phyloP scores from a whole-genome alignment of 2,113 vertebrate species.

The Ovis canadensis region DNA sequence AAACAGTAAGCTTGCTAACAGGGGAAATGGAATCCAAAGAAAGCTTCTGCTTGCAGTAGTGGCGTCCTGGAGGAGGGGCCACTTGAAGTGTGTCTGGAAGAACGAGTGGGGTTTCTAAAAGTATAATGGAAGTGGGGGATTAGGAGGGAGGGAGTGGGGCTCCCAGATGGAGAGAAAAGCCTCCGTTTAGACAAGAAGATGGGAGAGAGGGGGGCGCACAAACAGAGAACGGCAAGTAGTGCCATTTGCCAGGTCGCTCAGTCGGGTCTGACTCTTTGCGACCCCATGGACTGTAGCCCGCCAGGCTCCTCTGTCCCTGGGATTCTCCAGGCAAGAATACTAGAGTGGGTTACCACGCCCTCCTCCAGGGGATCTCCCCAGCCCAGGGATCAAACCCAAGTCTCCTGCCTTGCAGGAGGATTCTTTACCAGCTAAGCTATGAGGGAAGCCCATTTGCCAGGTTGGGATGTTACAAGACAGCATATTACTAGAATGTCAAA shows the following conservation, averaged over 20 bases:
- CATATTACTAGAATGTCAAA: not conserved
- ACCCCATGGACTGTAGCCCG: rapidly evolving
- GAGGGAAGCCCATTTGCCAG: not conserved
- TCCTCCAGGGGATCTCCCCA: not conserved
- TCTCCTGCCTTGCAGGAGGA: not conserved
- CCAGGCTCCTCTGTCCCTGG: not conserved
- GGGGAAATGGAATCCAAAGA: not conserved
- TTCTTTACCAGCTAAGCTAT: not conserved
- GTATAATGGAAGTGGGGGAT: not conserved
- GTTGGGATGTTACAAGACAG: not conserved
- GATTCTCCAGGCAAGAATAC: not conserved
- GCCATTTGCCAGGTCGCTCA: not conserved
- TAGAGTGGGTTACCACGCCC: not conserved
- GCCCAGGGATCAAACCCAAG: not conserved
- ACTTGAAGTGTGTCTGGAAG: not conserved
- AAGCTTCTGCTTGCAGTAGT: not conserved
- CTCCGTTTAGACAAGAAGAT: not conserved
- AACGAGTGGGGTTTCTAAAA: not conserved
- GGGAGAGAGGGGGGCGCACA: not conserved
- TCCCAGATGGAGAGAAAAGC: not conserved
- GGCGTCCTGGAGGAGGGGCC: not conserved
- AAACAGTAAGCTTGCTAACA: not conserved
- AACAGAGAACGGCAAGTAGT: not conserved
- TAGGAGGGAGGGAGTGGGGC: not conserved
- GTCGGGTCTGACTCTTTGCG: rapidly evolving